Evolutionary conservation across 1,140 invertebrate genomes (phyloP).

Genomic region (Mercenaria mercenaria): DNA sequence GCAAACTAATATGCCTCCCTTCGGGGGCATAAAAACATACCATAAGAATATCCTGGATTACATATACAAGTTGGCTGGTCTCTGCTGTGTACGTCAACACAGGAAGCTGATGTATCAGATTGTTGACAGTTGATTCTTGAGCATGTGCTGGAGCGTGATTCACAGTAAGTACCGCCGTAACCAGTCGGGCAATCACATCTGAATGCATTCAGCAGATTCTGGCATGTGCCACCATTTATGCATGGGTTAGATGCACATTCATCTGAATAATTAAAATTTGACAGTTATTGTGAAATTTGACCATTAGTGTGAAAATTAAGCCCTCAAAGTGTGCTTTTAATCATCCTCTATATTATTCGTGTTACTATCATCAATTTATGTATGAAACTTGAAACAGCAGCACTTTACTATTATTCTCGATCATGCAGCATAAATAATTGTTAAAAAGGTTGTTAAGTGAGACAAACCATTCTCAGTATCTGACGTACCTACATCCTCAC

Average conservation of each 20-base stretch:
- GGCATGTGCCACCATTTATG: slow-evolving; percentile 94
- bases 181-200: slow-evolving; percentile 69
- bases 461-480: no score
- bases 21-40: slow-evolving; percentile 22
- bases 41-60: slow-evolving; percentile 47
- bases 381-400: no score
- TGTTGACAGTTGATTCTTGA: slow-evolving; percentile 17
- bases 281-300: no score
- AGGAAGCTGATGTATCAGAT: background rate
- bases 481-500: slow-evolving; percentile 30
- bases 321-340: no score
- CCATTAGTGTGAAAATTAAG: no score
- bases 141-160: slow-evolving; percentile 47
- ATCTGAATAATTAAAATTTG: slow-evolving; percentile 59
- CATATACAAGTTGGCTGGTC: slow-evolving; percentile 19
- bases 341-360: no score
- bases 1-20: no score
- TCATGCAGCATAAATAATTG: no score
- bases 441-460: no score
- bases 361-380: no score
- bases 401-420: no score
- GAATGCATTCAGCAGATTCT: slow-evolving; percentile 88
- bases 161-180: slow-evolving; percentile 58
- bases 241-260: slow-evolving; percentile 96
- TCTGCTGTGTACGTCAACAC: slow-evolving; percentile 26